Base-by-base conservation (phyloP, 1,140 invertebrate species). In the Armadillidium nasatum region DNA sequence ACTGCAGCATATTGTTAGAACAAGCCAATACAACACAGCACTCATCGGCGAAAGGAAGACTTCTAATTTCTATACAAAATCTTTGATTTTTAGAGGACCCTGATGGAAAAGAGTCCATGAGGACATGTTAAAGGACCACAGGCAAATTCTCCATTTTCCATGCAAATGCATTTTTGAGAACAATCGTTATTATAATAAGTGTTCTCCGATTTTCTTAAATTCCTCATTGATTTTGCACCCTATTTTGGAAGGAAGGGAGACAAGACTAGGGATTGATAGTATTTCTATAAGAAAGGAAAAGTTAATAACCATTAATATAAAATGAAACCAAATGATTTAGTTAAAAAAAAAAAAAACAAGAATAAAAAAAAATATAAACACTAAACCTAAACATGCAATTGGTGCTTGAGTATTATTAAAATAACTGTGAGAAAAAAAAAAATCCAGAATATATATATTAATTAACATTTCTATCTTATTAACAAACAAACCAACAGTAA, bases 1-100 rank as follows among this genome's bases (percentile, higher is more conserved):
- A 74, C 15, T 50, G 71, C 22, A 71, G 45, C 23, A 73, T 45
- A 60, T 72, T 78, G 70, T 76, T 76, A 13, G 76, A 60, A 66
- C 79, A 80, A n/a, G 72, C 79, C 67, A 80, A 75, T 21, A 74
- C 77, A n/a, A 80, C 79, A 44, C 79, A 80, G 60, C 79, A 80
- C 67, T 78, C 79, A 73, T 78, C 79, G 22, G 76, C 68, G n/a
- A 71, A 74, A 3, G 79, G 76, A 10, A 72, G 74, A 45, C 76
- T 78, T 10, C 79, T 74, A 67, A 80, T 67, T 22, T 80, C 79
- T 45, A 78, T 80, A 68, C 79, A 80, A 23, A 77, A 60, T 33
- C 75, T 76, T 43, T 78, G 68, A 23, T 77, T 23, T 7, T 74
- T 44, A 44, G 76, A 73, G 7, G 73, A 73, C 13, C 79, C 79